Evolutionary conservation across 2,113 vertebrate species (phyloP), one percentile per base, ranked within the genome.

Genomic region (Bostrychus sinensis): DNA sequence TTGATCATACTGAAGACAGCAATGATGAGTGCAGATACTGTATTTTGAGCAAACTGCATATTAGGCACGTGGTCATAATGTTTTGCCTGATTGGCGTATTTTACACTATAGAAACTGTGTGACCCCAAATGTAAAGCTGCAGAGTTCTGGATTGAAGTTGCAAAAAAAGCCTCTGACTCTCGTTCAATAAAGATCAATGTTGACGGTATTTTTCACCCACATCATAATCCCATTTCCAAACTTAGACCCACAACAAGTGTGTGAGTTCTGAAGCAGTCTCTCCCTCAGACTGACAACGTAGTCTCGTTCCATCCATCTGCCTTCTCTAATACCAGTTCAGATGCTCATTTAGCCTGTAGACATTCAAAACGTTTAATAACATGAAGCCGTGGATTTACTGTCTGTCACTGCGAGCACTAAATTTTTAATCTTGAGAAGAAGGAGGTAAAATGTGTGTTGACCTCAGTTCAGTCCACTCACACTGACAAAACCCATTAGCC

Each of bases 401-500:
- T 66, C 66, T 61, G 76, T 80, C 78, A 80, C 73, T 66, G 59
- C 80, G 45, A 73, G 78, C 75, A n/a, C 37, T 80, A 60, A 12
- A 71, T 87, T 57, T 81, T 75, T 80, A 76, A 85, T 76, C 72
- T 28, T 61, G 68, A 57, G 65, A 67, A 43, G 61, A 66, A 77
- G 75, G 78, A 74, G 72, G 66, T 74, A 61, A 62, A 22, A 53
- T 46, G 19, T 51, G 56, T 23, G 66, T 62, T 75, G 81, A 82
- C 79, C 79, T 80, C 74, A 34, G 64, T 73, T 62, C 59, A 56
- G 62, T 78, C 77, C 72, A 85, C 75, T 85, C 82, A 79, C 80
- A 78, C 75, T 77, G 85, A 81, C 77, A 81, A 77, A 85, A 70
- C 70, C 70, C 56, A 77, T 81, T 63, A 81, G 63, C 41, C 46